These are phyloP conservation scores for Thinocorus orbignyianus DNA, from an alignment of 2,113 vertebrate genomes.

Conservation along the genomic window DNA sequence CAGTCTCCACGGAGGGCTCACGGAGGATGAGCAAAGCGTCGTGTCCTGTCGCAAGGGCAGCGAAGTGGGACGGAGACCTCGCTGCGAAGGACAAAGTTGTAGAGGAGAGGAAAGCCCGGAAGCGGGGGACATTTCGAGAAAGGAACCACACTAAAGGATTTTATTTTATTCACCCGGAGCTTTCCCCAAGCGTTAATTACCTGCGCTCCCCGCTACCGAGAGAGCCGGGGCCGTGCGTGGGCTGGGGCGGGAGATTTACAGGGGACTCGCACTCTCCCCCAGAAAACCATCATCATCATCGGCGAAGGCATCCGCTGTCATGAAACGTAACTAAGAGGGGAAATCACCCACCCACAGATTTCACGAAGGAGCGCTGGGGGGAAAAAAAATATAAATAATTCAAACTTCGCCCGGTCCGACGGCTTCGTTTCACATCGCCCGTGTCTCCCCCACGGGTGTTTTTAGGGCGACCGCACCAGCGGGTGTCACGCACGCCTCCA, in stretches of 20 bases:
- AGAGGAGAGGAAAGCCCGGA: not conserved
- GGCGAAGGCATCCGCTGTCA: not conserved
- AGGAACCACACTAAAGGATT: not conserved
- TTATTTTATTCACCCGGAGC: not conserved
- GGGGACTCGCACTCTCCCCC: not conserved
- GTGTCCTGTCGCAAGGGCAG: not conserved
- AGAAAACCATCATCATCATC: not conserved
- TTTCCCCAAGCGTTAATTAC: not conserved
- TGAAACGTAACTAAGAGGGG: not conserved
- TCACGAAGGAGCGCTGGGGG: not conserved
- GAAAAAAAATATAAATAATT: not conserved
- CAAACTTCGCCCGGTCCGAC: not conserved
- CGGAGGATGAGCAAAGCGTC: not conserved
- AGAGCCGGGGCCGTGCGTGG: not conserved
- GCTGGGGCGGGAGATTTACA: not conserved
- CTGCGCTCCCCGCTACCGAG: not conserved
- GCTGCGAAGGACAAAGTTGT: not conserved
- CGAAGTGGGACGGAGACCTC: not conserved
- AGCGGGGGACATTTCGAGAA: not conserved
- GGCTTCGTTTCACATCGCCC: not conserved
- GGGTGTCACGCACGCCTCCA: not conserved
- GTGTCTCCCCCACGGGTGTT: not conserved
- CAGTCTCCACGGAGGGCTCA: not conserved
- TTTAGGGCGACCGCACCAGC: not conserved
- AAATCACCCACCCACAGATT: not conserved